Base-by-base conservation (phyloP, 2,797 vertebrate genomes). In the Cuniculus paca region DNA sequence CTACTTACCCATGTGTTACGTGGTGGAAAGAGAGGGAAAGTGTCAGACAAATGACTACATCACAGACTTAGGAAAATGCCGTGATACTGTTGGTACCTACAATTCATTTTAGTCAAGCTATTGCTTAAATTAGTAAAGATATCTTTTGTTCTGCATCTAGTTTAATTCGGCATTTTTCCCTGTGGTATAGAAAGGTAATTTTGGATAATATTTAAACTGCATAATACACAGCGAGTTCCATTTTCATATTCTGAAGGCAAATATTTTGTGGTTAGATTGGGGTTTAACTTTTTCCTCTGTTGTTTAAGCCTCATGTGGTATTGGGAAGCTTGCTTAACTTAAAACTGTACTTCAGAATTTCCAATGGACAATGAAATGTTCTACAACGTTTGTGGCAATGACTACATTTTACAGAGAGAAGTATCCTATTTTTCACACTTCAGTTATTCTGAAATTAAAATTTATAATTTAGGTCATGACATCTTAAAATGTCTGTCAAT, bases 121-220 rank as follows among this genome's bases (percentile, higher is more conserved):
- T n/a, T 88, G 11, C 61, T 92, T 52, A 83, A 65, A 50, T 70
- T 52, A 42, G 70, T 6, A 16, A 96, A 56, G 13, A 45, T 78
- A 31, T 34, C 36, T 91, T 95, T 81, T 72, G 24, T 65, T 83
- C 50, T 88, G 7, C 63, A 22, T 72, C 31, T 90, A 5, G 17
- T 88, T 92, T 90, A 83, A 17, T 87, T 95, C 56, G 75, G 20
- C 2, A 87, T 11, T 65, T 94, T 88, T 72, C 65, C 72, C 54
- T 86, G 31, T 68, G 34, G 12, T 16, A 50, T 19, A 70, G 22
- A 87, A 83, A 78, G 5, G 77, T 74, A n/a, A 70, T 82, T 95
- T 48, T 70, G 4, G 60, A 7, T 31, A 75, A 65, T 11, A 72
- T 12, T 36, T 17, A 58, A 90, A 94, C 63, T 78, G 28, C 12